Percentiles rank a stretch among this genome's conserved stretches.
Conservation (phyloP, 2,888 invertebrate species). For the Oscheius onirici region DNA sequence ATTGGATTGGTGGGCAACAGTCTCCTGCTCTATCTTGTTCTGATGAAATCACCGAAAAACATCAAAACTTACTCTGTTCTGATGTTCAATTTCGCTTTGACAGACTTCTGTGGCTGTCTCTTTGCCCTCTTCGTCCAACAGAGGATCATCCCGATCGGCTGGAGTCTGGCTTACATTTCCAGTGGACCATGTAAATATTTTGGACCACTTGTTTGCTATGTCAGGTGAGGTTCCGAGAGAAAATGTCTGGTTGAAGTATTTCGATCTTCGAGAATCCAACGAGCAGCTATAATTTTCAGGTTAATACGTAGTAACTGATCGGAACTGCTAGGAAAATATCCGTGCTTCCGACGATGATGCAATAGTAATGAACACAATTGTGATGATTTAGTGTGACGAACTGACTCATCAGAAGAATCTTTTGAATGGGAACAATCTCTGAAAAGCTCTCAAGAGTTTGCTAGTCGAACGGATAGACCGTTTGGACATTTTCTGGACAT, state of each 20-base stretch:
- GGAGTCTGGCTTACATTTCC: conserved; percentile 19
- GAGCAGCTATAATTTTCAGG: too few species aligned
- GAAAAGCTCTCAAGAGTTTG: too few species aligned
- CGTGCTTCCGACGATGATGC: too few species aligned
- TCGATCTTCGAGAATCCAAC: background rate
- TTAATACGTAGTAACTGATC: too few species aligned
- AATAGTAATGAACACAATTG: too few species aligned
- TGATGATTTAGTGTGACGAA: too few species aligned
- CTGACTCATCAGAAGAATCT: too few species aligned
- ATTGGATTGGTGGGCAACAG: conserved; percentile 20
- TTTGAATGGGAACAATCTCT: too few species aligned
- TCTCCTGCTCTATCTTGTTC: conserved; percentile 24
- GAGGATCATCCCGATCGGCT: conserved; percentile 22
- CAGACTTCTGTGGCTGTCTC: conserved; percentile 44
- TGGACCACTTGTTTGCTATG: conserved; percentile 10
- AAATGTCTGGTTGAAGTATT: background rate
- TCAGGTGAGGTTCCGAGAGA: conserved; percentile 1
- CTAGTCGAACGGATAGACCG: too few species aligned
- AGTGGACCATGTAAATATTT: conserved; percentile 27
- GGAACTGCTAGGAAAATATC: too few species aligned
- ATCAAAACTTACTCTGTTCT: conserved; percentile 44
- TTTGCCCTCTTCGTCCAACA: conserved; percentile 47
- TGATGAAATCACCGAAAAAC: conserved; percentile 24
- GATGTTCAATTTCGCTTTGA: conserved; percentile 43
- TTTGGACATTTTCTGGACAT: too few species aligned